Evolutionary conservation across 2,797 vertebrate genomes (phyloP), one percentile per base, ranked within the genome.

Genomic region (Cynopterus sphinx): DNA sequence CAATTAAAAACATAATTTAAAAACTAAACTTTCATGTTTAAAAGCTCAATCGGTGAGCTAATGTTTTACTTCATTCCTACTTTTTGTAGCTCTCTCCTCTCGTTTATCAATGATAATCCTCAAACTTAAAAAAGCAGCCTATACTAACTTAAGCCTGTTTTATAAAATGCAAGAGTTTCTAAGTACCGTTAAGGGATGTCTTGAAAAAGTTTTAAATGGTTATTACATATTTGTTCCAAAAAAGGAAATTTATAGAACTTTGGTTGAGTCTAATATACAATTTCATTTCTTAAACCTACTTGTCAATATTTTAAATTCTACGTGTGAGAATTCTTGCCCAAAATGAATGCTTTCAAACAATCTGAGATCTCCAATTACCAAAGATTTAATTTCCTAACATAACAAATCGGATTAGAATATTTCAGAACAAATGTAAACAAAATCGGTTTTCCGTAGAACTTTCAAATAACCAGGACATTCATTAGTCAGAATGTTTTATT

Each of bases 351-450:
- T 81, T 70, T 53, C 12, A 87, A 43, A 78, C 2, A 31, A 68
- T 57, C 33, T 17, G 11, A 91, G 41, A 89, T 21, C 57, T 22
- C 41, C 36, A 33, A 7, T 83, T 39, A 68, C n/a, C 61, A 96
- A 70, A 92, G 19, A 92, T 53, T 79, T 43, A 28, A 93, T 84
- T 83, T 93, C 70, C 70, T 55, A 67, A 71, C 15, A 9, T 36
- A 51, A 61, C 55, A 84, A 65, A 46, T 22, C 26, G 43, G 3
- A 71, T 85, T 68, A 70, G 26, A 31, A 68, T 61, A 9, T 87
- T 94, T 90, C 59, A 92, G 22, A 90, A 88, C 39, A 87, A 68
- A 83, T 31, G 43, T 39, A 89, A 95, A 59, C 70, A 79, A 95
- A 86, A 89, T 24, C 49, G 55, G 12, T 79, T 82, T 92, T 77